phyloP scores from a whole-genome alignment of 2,113 vertebrate genomes.

The Oplegnathus fasciatus region DNA sequence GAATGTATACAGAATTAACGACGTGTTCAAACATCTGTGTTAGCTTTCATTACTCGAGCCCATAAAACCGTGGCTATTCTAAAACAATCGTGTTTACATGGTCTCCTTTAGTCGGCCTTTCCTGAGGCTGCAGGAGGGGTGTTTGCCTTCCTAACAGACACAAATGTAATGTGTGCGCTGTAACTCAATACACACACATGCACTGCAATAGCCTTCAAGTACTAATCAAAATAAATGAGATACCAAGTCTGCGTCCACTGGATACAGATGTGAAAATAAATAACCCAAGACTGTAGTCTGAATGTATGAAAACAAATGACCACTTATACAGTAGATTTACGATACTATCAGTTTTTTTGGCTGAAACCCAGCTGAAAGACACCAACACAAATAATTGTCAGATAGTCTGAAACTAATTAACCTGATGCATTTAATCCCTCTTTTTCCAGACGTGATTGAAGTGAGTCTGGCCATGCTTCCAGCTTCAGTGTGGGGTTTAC shows the following conservation, averaged over 20 bases:
- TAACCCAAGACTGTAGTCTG: conserved; percentile 35
- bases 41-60: conserved; percentile 69
- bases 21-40: conserved; percentile 78
- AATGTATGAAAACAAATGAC: conserved; percentile 58
- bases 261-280: conserved; percentile 68
- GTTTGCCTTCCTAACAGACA: conserved; percentile 43
- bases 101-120: conserved; percentile 53
- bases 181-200: conserved; percentile 35
- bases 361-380: conserved; percentile 16
- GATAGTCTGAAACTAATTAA: conserved; percentile 62
- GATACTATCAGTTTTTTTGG: conserved; percentile 35
- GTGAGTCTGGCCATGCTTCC: conserved; percentile 51
- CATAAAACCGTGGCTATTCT: conserved; percentile 68
- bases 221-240: conserved; percentile 72
- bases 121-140: conserved; percentile 32
- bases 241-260: conserved; percentile 40
- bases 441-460: conserved; percentile 71
- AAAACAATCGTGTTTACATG: conserved; percentile 78
- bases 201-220: conserved; percentile 24
- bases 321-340: conserved; percentile 61
- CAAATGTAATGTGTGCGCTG: conserved; percentile 33
- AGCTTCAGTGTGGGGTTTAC: conserved; percentile 42
- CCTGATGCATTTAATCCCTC: conserved; percentile 55
- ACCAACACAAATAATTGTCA: conserved; percentile 56
- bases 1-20: conserved; percentile 77